Base-by-base conservation (phyloP, 2,888 invertebrate genomes). In the Agrotis clavis region DNA sequence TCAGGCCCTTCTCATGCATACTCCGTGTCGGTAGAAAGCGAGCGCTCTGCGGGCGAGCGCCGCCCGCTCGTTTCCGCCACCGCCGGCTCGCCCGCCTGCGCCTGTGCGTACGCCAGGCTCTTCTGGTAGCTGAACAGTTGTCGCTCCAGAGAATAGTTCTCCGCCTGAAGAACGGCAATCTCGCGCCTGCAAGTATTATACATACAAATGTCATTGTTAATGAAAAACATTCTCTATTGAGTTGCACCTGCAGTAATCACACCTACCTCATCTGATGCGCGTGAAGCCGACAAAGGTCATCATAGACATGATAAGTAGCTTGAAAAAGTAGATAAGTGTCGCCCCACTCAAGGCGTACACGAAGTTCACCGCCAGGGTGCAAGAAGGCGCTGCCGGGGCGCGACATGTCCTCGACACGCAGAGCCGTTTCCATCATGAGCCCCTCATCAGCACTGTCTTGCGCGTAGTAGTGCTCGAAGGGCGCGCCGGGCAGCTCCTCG, bases 71-170 rank as follows among this genome's bases (percentile, higher is more conserved):
- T 86, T 88, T 91, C 95, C 82, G 90, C 93, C 87, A 84, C 92
- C 84, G 90, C 94, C 89, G 90, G 93, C 88, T 96, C 97, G 80
- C 95, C 96, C 80, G 96, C 97, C 89, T 96, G 97, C 60, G 97
- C 97, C 92, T 98, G 97, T 62, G 97, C 97, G 87, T 97, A 97
- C 62, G 98, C 97, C 79, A 98, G 96, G 89, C 98, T 98, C 93
- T 98, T 97, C 94, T 98, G 98, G 91, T 98, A 98, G 92, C 98
- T 98, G 96, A 98, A 98, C 81, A 98, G 94, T 92, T 98, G 98
- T 84, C 98, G 96, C 94, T 98, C 98, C 88, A 98, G 96, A 77
- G 97, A 97, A 92, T 98, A 98, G 92, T 98, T 98, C 93, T 98
- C 98, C n/a, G 98, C 97, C 91, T 98, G 98, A 64, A 98, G 96